A percentile compares a stretch with the other conserved stretches of the same genome.
phyloP scores from a whole-genome alignment of 2,888 invertebrate species.

The Andrena chrysosceles region DNA sequence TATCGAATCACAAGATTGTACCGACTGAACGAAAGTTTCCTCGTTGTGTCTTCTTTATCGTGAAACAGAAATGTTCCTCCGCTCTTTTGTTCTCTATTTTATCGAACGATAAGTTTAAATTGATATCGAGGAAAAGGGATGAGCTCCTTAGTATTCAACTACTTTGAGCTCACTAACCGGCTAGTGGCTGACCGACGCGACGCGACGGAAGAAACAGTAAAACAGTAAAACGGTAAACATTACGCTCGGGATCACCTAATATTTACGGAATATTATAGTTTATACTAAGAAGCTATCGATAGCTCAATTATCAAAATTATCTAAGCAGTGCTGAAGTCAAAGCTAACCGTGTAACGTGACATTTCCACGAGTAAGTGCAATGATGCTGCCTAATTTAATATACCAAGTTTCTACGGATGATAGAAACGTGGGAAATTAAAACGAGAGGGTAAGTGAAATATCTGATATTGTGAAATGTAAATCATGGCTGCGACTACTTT shows the following conservation, averaged over 20 bases:
- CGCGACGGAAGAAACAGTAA: not conserved
- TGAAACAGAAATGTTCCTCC: not conserved
- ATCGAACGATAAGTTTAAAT: not conserved
- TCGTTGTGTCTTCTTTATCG: not conserved
- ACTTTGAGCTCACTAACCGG: not conserved
- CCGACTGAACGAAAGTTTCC: not conserved
- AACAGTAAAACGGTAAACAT: too few species aligned
- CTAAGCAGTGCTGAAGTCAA: too few species aligned
- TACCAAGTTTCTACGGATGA: not conserved
- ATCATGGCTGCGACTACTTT: not conserved
- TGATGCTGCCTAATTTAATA: not conserved
- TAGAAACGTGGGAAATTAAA: not conserved
- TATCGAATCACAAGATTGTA: not conserved
- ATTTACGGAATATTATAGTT: too few species aligned
- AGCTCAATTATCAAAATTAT: not conserved
- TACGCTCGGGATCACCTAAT: too few species aligned
- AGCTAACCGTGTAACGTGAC: too few species aligned
- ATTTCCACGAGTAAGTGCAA: too few species aligned
- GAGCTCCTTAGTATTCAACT: not conserved
- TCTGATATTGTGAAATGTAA: not conserved
- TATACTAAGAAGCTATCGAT: too few species aligned
- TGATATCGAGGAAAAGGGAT: not conserved
- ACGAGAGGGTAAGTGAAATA: conserved; percentile 2
- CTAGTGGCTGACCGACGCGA: not conserved
- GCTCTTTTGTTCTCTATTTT: not conserved